These are phyloP conservation scores for Leistus spinibarbis DNA, from an alignment of 2,888 invertebrate genomes.

Conservation along the genomic window DNA sequence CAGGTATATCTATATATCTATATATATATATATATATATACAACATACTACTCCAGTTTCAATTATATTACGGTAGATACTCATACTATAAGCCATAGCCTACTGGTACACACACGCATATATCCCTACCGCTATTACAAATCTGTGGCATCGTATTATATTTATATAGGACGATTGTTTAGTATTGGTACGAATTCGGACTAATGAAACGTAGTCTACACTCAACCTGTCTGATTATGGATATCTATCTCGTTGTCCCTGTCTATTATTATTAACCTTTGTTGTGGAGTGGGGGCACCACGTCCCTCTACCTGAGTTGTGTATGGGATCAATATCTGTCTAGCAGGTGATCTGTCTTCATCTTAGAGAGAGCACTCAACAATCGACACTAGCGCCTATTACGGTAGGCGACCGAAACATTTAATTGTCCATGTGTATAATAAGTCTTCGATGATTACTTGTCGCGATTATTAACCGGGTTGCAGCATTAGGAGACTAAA, in stretches of 20 bases:
- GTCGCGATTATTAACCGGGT: neutral
- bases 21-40: neutral
- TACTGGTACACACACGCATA: no score
- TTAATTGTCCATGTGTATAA: neutral
- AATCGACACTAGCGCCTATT: neutral
- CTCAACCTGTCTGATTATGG: neutral
- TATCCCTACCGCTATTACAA: no score
- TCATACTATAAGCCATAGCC: no score
- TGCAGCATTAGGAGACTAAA: no score
- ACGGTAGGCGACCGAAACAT: neutral
- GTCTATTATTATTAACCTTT: no score
- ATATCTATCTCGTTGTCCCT: neutral
- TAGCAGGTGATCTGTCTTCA: neutral
- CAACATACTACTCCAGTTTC: neutral
- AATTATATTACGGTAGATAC: neutral
- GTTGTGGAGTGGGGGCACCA: no score
- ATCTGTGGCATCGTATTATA: no score
- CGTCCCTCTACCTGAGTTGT: no score
- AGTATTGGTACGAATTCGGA: neutral
- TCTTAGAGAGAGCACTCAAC: neutral
- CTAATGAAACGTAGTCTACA: neutral
- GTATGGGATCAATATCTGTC: neutral
- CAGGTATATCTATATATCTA: neutral
- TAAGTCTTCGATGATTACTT: neutral
- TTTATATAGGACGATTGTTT: no score